These are phyloP conservation scores for Antechinus flavipes DNA, from an alignment of 2,113 vertebrate genomes.

Conservation along the genomic window DNA sequence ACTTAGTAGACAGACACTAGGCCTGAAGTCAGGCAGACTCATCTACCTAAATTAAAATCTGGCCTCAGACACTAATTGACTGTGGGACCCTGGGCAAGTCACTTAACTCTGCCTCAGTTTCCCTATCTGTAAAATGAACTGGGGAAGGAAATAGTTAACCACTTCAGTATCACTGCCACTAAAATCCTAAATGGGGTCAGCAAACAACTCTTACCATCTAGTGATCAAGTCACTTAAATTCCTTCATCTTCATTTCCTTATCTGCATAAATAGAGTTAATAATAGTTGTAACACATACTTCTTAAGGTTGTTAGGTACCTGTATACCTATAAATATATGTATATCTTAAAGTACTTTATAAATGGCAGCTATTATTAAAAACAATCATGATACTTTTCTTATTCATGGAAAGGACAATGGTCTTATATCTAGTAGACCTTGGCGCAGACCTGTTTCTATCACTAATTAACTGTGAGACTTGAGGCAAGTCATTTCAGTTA, in stretches of 20 bases:
- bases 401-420: neutral
- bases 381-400: neutral
- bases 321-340: neutral
- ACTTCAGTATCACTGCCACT: neutral
- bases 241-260: neutral
- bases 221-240: neutral
- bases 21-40: neutral
- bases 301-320: neutral
- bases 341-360: neutral
- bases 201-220: neutral
- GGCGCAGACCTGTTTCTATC: neutral
- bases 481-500: neutral
- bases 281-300: neutral
- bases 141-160: neutral
- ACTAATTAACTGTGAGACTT: neutral
- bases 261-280: neutral
- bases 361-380: neutral
- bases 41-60: neutral
- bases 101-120: neutral
- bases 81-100: neutral
- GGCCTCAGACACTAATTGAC: neutral
- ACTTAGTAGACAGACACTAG: neutral
- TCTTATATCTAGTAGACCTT: neutral
- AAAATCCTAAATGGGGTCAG: accelerated
- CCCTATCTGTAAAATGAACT: neutral